These are phyloP conservation scores for Luperina nickerlii DNA, from an alignment of 2,888 invertebrate genomes.

Conservation along the genomic window DNA sequence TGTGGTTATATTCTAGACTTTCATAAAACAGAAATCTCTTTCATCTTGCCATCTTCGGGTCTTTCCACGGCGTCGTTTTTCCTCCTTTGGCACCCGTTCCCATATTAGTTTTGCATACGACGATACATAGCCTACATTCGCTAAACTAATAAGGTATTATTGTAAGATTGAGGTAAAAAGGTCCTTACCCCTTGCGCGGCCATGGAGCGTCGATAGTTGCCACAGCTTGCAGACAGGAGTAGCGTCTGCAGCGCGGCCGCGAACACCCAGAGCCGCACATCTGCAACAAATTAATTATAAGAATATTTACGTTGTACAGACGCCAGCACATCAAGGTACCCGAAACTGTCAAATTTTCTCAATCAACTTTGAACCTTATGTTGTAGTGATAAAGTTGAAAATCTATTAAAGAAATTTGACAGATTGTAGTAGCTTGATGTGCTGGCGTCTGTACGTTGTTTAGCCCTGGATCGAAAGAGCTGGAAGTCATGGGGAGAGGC, in stretches of 20 bases:
- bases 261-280: constrained; percentile 79
- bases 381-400: no score
- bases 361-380: no score
- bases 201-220: constrained; percentile 82
- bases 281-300: constrained; percentile 68
- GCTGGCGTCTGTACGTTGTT: background rate
- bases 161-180: background rate
- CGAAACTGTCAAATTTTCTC: no score
- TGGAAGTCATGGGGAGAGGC: background rate
- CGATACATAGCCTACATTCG: background rate
- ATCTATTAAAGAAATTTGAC: no score
- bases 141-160: background rate
- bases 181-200: constrained; percentile 79
- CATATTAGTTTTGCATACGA: background rate
- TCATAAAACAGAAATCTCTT: background rate
- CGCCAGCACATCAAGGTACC: no score
- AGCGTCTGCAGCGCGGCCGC: constrained; percentile 76
- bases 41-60: background rate
- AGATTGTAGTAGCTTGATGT: no score
- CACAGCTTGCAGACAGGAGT: constrained; percentile 72
- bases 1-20: background rate
- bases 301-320: no score
- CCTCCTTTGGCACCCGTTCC: background rate
- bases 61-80: background rate
- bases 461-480: background rate